Percentiles rank a stretch among this genome's conserved stretches.
Conservation (phyloP, 2,888 invertebrate species). For the Pycnomerus fuliginosus region DNA sequence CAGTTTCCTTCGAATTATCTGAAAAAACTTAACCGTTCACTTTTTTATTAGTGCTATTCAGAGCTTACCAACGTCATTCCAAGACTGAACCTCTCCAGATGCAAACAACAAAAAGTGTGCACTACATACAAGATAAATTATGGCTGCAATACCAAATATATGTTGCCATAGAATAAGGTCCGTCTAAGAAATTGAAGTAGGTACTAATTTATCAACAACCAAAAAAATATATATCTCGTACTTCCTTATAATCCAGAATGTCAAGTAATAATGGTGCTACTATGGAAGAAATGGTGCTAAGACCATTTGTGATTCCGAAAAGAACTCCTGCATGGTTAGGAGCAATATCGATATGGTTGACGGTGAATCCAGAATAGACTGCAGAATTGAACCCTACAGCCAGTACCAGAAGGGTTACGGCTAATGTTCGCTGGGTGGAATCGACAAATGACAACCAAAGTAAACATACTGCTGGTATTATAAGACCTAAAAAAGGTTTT, state of each 20-base stretch:
- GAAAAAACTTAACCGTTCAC: too few relatives aligned
- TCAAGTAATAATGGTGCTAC: conserved; percentile 75
- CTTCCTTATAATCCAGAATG: conserved; percentile 67
- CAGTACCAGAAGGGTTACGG: conserved; percentile 63
- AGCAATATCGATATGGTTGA: conserved; percentile 79
- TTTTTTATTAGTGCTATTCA: too few relatives aligned
- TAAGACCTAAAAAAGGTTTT: too few relatives aligned
- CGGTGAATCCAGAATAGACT: conserved; percentile 64
- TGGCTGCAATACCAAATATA: conserved; percentile 3
- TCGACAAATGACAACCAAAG: conserved; percentile 61
- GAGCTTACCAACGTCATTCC: too few relatives aligned
- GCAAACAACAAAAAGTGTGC: conserved; percentile 5
- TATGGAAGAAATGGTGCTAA: conserved; percentile 77
- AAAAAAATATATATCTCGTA: conserved; percentile 47
- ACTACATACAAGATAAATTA: conserved; percentile 7
- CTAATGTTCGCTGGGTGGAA: conserved; percentile 58
- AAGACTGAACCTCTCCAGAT: conserved; percentile 8
- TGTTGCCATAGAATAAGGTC: conserved; percentile 11
- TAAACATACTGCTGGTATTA: conserved; percentile 66
- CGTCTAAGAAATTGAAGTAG: conserved; percentile 3
- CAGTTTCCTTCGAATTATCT: not conserved
- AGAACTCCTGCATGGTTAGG: conserved; percentile 81
- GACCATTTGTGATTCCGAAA: conserved; percentile 82
- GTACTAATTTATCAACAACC: not conserved
- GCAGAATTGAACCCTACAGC: conserved; percentile 72